Evolutionary conservation across 2,797 vertebrate genomes (phyloP), one percentile per base, ranked within the genome.

Genomic region (Pagetopsis macropterus): DNA sequence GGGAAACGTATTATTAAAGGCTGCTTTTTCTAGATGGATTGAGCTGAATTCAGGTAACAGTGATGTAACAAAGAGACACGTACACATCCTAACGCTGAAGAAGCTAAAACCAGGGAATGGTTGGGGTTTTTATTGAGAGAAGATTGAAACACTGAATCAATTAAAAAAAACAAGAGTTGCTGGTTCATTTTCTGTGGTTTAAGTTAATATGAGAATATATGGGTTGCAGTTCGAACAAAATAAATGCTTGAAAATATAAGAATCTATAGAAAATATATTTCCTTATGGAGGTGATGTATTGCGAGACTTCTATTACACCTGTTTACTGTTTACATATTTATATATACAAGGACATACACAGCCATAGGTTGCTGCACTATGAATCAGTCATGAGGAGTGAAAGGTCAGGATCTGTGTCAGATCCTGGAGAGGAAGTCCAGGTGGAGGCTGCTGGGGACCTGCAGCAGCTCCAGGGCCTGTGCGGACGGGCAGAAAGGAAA

Each of bases 361-460:
- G 19, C 60, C 44, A 58, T 23, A 77, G 9, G 31, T n/a, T 5
- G 6, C 5, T 31, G 16, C 4, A 50, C n/a, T 3, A 61, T 49
- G 41, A 68, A 13, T 75, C n/a, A 66, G 76, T 72, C 21, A 54
- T 45, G 41, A 66, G 55, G 12, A 65, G 43, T 31, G 9, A 80
- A 64, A 74, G 66, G 37, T 58, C 15, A 27, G 27, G n/a, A 43
- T 61, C 23, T 43, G 41, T 11, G 44, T 95, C 94, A 99, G 83
- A 99, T 90, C 76, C 95, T 94, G 45, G 91, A 96, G 50, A 99
- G 93, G 85, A 99, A 99, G 82, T 92, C 89, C 54, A 99, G 95
- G 73, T 94, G 95, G 75, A 99, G 96, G 87, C 97, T 99, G 92
- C 85, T 96, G 49, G 98, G 98, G 74, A 99, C 89, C 91, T 99